Evolutionary conservation across 2,888 invertebrate genomes (phyloP).

Genomic region (Volucella inflata): DNA sequence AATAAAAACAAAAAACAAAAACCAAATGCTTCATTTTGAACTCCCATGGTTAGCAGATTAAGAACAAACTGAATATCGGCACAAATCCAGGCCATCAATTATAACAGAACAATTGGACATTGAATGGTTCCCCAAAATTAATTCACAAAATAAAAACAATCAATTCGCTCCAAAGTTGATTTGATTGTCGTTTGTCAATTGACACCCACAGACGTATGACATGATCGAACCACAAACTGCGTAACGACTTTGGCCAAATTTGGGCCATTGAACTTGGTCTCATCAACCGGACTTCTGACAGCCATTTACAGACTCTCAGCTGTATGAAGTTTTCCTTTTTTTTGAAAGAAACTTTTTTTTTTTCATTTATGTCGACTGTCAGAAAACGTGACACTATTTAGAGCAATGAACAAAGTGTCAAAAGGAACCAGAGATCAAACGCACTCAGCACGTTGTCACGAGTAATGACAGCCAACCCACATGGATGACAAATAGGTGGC

Average conservation of each 20-base stretch:
- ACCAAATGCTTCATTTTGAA: not conserved
- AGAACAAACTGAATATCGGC: conserved; percentile 33
- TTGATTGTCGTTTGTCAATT: conserved; percentile 25
- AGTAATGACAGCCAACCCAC: conserved; percentile 1
- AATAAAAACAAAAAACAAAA: conserved; percentile 13
- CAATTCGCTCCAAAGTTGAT: not conserved
- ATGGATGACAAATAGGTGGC: conserved; percentile 59
- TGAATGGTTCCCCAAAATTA: conserved; percentile 4
- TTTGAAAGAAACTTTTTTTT: conserved; percentile 35
- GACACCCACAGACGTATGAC: conserved; percentile 48
- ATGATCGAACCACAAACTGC: conserved; percentile 20
- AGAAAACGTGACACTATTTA: conserved; percentile 68
- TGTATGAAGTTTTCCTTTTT: conserved; percentile 43
- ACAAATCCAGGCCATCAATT: conserved; percentile 56
- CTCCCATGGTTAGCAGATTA: conserved; percentile 43
- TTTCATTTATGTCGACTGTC: not conserved
- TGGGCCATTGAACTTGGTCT: conserved; percentile 66
- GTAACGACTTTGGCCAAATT: conserved; percentile 57
- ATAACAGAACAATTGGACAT: conserved; percentile 50
- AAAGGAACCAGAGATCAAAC: not conserved
- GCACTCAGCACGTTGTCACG: conserved; percentile 36
- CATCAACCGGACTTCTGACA: conserved; percentile 35
- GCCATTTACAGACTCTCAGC: conserved; percentile 31
- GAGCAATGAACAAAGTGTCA: conserved; percentile 35
- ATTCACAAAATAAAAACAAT: conserved; percentile 8